Conservation (phyloP, 2,113 vertebrate genomes). For the Alouatta palliata region DNA sequence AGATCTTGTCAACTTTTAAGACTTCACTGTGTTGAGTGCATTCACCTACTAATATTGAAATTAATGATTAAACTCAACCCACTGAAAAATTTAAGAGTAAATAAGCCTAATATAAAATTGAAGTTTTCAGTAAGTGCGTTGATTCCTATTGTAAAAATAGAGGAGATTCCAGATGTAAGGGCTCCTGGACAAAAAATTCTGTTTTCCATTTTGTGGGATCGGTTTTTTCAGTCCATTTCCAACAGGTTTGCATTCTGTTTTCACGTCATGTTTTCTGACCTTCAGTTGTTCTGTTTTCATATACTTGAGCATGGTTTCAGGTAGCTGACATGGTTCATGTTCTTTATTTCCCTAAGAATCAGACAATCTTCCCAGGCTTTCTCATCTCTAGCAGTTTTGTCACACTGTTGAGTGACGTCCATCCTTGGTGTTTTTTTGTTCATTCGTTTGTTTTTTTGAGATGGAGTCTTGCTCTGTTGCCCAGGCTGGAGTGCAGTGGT, state of each 20-base stretch:
- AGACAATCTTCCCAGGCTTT: not conserved
- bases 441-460: too few species aligned
- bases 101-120: not conserved
- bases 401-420: not conserved
- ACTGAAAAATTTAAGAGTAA: not conserved
- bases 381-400: not conserved
- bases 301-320: too few species aligned
- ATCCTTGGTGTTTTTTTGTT: not conserved
- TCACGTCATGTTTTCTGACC: not conserved
- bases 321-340: fast-evolving
- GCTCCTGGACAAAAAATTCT: not conserved
- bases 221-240: not conserved
- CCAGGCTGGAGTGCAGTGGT: too few species aligned
- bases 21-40: not conserved
- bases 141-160: not conserved
- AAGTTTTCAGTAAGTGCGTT: not conserved
- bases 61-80: not conserved
- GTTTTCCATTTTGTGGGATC: not conserved
- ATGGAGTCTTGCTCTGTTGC: too few species aligned
- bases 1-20: not conserved
- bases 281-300: not conserved
- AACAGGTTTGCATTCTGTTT: fast-evolving
- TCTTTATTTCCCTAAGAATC: not conserved
- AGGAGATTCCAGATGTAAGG: not conserved
- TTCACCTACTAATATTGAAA: not conserved